These are phyloP conservation scores for Aethes cnicana DNA, from an alignment of 2,888 invertebrate genomes.

Conservation along the genomic window DNA sequence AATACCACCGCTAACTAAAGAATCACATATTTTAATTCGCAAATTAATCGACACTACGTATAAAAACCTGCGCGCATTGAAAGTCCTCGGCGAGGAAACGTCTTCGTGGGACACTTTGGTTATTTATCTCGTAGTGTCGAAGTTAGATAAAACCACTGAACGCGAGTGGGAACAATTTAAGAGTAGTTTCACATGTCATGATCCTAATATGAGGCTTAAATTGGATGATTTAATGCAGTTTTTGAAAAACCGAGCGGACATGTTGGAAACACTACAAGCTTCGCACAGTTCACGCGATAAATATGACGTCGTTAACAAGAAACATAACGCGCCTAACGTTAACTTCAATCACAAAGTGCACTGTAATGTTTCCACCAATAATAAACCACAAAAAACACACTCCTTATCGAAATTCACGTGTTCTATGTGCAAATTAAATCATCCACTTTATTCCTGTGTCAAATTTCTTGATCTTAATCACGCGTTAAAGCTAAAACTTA, in stretches of 20 bases:
- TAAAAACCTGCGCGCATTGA: slow-evolving; percentile 5
- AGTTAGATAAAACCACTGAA: slow-evolving; percentile 12
- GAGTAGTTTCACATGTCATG: background rate
- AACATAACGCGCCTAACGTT: background rate
- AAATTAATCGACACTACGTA: background rate
- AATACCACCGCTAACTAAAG: background rate
- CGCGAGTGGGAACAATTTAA: slow-evolving; percentile 20
- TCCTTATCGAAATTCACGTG: background rate
- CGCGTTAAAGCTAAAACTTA: slow-evolving; percentile 8
- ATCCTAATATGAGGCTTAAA: background rate
- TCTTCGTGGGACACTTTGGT: slow-evolving; percentile 18
- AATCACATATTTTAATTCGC: background rate
- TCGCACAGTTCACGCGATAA: background rate
- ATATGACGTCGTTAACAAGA: background rate
- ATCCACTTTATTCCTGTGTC: slow-evolving; percentile 18
- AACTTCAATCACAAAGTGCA: background rate
- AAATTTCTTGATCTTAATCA: slow-evolving; percentile 2
- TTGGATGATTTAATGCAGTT: background rate
- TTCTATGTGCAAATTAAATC: slow-evolving; percentile 19
- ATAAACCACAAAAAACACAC: background rate
- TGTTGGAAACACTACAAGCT: slow-evolving; percentile 1
- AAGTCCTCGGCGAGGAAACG: slow-evolving; percentile 10
- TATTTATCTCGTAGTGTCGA: slow-evolving; percentile 12
- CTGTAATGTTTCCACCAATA: background rate
- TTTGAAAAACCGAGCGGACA: background rate